Evolutionary conservation across 1,140 invertebrate genomes (phyloP).

Genomic region (Lucilia cuprina): DNA sequence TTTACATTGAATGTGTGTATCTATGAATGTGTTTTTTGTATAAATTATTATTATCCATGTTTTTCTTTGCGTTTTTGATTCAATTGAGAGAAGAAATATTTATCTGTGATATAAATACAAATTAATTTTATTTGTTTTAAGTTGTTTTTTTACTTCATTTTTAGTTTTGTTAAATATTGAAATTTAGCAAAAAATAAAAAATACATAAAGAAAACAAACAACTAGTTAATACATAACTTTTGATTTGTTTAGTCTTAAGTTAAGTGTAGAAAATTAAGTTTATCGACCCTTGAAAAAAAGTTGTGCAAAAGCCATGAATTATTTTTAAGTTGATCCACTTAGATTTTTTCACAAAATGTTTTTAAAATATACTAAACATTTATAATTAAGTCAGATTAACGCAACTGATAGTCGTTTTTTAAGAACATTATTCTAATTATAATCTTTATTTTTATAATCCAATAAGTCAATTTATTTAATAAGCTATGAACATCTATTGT

Average conservation of each 20-base stretch:
- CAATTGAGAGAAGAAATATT: constrained; percentile 14
- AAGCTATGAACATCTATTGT: background rate
- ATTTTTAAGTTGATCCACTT: background rate
- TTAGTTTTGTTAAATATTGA: constrained; percentile 20
- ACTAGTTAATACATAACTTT: background rate
- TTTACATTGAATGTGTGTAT: background rate
- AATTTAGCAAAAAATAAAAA: constrained; percentile 26
- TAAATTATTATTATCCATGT: constrained; percentile 9
- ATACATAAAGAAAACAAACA: background rate
- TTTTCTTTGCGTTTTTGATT: background rate
- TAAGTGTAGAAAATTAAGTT: background rate
- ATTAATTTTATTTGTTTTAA: background rate
- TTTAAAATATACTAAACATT: background rate
- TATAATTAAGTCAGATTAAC: background rate
- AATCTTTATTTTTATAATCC: background rate
- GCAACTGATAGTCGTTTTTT: background rate
- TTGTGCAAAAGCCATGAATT: constrained; percentile 1
- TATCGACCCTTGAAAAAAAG: background rate
- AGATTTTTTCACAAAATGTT: background rate
- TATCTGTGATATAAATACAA: constrained; percentile 31
- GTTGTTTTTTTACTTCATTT: background rate
- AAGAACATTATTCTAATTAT: background rate
- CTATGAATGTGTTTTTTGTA: background rate
- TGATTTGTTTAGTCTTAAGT: background rate
- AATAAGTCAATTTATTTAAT: background rate